phyloP scores from a whole-genome alignment of 2,888 invertebrate species.

The Caenorhabditis sp. region DNA sequence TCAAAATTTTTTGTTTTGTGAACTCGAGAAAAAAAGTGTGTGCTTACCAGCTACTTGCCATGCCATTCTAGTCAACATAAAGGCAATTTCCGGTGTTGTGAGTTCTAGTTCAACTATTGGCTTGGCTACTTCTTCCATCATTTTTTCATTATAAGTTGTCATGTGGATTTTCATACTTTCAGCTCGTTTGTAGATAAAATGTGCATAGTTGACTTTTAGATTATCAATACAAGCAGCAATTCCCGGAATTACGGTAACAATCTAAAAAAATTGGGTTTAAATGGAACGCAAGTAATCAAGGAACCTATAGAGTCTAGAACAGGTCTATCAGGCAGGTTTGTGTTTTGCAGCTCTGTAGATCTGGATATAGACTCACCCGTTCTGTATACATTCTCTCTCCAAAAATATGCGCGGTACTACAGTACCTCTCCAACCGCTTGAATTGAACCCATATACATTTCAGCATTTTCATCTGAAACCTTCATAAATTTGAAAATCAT shows the following conservation, averaged over 20 bases:
- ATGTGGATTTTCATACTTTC: slow-evolving; percentile 34
- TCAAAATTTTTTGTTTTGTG: not conserved
- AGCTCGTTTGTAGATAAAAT: slow-evolving; percentile 27
- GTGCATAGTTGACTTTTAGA: slow-evolving; percentile 13
- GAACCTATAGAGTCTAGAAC: too few species aligned
- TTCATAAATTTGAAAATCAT: slow-evolving; percentile 10
- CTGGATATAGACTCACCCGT: slow-evolving; percentile 3
- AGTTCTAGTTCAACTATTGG: slow-evolving; percentile 36
- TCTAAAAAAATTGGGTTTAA: not conserved
- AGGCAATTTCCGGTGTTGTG: slow-evolving; percentile 34
- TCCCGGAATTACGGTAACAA: slow-evolving; percentile 27
- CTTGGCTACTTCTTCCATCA: slow-evolving; percentile 40
- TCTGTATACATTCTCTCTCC: slow-evolving; percentile 30
- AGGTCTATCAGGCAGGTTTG: too few species aligned
- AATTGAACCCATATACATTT: slow-evolving; percentile 44
- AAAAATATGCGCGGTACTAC: slow-evolving; percentile 34
- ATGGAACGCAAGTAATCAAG: too few species aligned
- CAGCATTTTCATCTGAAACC: slow-evolving; percentile 38
- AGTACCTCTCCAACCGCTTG: slow-evolving; percentile 38
- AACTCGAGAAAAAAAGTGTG: not conserved
- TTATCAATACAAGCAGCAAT: slow-evolving; percentile 18
- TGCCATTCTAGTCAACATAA: slow-evolving; percentile 41
- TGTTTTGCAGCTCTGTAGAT: too few species aligned
- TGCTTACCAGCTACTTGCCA: slow-evolving; percentile 44
- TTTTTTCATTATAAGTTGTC: slow-evolving; percentile 31